phyloP scores from a whole-genome alignment of 2,888 invertebrate genomes.

The Agrochola lychnidis region DNA sequence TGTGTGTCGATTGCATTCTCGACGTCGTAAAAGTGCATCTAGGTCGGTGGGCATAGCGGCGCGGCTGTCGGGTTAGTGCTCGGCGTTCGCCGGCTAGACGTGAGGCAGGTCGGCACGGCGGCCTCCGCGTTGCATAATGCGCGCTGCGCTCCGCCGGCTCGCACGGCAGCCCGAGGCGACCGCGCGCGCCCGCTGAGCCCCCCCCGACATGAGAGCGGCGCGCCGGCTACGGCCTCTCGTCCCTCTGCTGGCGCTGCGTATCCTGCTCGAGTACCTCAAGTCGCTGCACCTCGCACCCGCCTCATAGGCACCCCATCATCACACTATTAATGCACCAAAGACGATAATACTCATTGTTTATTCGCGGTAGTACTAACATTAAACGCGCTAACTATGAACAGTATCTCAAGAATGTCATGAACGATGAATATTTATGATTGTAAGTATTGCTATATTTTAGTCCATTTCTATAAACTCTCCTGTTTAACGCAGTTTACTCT shows the following conservation, averaged over 20 bases:
- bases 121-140: slow-evolving; percentile 86
- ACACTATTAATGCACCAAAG: slow-evolving; percentile 67
- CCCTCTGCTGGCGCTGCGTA: slow-evolving; percentile 83
- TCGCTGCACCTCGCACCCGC: slow-evolving; percentile 78
- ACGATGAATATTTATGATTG: slow-evolving; percentile 74
- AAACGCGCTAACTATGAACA: slow-evolving; percentile 65
- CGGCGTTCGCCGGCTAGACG: slow-evolving; percentile 85
- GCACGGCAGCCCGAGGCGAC: slow-evolving; percentile 73
- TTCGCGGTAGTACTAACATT: slow-evolving; percentile 66
- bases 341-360: slow-evolving; percentile 72
- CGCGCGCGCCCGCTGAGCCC: slow-evolving; percentile 64
- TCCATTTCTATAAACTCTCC: slow-evolving; percentile 8
- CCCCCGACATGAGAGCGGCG: slow-evolving; percentile 73
- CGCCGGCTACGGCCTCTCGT: slow-evolving; percentile 80
- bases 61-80: slow-evolving; percentile 86
- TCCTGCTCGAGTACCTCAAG: slow-evolving; percentile 85
- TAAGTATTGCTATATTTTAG: slow-evolving; percentile 74
- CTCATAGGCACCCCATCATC: slow-evolving; percentile 61
- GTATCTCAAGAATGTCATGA: slow-evolving; percentile 76
- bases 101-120: slow-evolving; percentile 87
- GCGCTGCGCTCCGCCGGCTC: slow-evolving; percentile 79
- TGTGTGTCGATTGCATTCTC: slow-evolving; percentile 90
- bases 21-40: slow-evolving; percentile 90
- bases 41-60: slow-evolving; percentile 87
- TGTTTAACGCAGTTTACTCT: background rate